Evolutionary conservation across 2,888 invertebrate genomes (phyloP).

Genomic region (Epinotia ramella): DNA sequence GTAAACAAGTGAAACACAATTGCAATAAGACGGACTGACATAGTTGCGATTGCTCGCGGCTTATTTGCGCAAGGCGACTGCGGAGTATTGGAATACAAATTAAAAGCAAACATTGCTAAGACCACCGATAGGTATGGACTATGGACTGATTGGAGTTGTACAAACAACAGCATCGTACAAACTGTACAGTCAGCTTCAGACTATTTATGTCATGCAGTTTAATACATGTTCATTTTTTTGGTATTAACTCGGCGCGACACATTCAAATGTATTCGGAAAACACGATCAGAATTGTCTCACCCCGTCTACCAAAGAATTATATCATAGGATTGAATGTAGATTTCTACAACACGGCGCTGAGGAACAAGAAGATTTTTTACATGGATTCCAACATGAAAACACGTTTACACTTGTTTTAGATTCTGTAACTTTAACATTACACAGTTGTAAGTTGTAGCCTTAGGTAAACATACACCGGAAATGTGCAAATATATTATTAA

Average conservation of each 20-base stretch:
- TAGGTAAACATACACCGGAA: too few species aligned
- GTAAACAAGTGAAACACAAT: conserved; percentile 21
- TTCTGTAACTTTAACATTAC: too few species aligned
- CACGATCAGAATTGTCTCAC: neutral
- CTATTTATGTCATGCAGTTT: neutral
- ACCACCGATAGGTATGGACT: conserved; percentile 36
- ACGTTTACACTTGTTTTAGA: too few species aligned
- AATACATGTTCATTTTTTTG: neutral
- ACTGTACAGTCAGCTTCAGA: conserved; percentile 3
- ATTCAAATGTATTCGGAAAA: neutral
- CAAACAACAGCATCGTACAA: conserved; percentile 35
- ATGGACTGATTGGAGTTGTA: conserved; percentile 11
- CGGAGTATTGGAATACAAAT: conserved; percentile 55
- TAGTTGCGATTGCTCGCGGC: conserved; percentile 21
- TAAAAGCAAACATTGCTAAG: conserved; percentile 53
- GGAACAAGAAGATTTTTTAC: neutral
- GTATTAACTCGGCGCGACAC: neutral
- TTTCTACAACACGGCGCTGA: neutral
- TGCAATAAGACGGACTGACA: conserved; percentile 22
- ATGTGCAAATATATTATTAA: too few species aligned
- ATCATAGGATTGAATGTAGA: too few species aligned
- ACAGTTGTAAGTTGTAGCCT: too few species aligned
- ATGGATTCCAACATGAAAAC: too few species aligned
- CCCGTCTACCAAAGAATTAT: neutral
- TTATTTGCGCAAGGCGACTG: conserved; percentile 34